These are phyloP conservation scores for Bagarius yarrelli DNA, from an alignment of 2,113 vertebrate genomes.

Conservation along the genomic window DNA sequence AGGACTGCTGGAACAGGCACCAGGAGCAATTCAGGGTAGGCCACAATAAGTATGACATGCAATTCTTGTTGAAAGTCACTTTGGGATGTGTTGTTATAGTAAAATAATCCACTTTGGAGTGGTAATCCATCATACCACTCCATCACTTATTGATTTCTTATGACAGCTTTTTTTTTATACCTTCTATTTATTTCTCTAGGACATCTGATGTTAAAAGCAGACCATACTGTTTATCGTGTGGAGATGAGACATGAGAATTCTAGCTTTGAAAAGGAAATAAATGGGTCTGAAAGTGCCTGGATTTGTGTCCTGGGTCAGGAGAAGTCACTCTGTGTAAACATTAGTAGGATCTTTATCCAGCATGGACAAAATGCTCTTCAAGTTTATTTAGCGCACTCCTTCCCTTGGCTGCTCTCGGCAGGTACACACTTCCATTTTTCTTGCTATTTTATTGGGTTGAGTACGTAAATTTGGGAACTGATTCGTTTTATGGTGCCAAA, in stretches of 20 bases:
- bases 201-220: constrained; percentile 67
- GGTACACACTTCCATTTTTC: constrained; percentile 61
- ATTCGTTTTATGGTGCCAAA: background rate
- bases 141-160: background rate
- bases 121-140: background rate
- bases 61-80: no score
- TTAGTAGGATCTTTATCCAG: constrained; percentile 53
- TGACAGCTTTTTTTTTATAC: background rate
- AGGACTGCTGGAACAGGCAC: constrained; percentile 66
- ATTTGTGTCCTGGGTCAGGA: constrained; percentile 60
- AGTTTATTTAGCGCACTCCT: constrained; percentile 67
- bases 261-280: constrained; percentile 49
- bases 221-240: constrained; percentile 65
- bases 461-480: background rate
- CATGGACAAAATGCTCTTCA: constrained; percentile 51
- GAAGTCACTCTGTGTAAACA: constrained; percentile 66
- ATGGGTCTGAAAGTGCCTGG: constrained; percentile 52
- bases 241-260: constrained; percentile 61
- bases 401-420: constrained; percentile 63
- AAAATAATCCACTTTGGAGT: background rate
- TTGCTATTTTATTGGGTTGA: background rate
- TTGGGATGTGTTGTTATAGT: background rate
- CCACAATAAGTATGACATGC: background rate
- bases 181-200: constrained; percentile 63
- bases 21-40: constrained; percentile 68